Evolutionary conservation across 53 echinoderm and acorn worm species (phyloP), one percentile per base, ranked within the genome.

Genomic region (Zoroaster sp.): DNA sequence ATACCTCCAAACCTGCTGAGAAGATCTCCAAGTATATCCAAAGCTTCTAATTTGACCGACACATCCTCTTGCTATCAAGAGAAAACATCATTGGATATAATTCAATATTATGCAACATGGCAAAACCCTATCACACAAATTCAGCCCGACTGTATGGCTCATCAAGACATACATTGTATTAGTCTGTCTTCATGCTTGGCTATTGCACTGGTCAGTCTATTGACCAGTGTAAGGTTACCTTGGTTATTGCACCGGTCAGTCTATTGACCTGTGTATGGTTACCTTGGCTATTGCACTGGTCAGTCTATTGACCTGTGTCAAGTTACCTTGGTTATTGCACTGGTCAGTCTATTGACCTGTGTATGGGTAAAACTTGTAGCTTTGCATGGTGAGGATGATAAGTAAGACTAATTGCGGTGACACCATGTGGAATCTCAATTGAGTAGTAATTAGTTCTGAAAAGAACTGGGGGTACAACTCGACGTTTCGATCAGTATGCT

Each of bases 1-100:
- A 66, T 86, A 96, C 96, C 95, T 87, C 97, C 97, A 94, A 97
- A 97, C 36, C 95, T 90, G 75, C 94, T 97, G 73, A 97, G 92
- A 30, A 97, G 92, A 88, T 97, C 97, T 47, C 97, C 97, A 17
- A 97, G 86, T 83, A 97, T 97, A 63, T 97, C 97, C 15, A 97
- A 83, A 11, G 97, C 97, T 71, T 97, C 97, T 54, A 97, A 87
- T 73, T 97, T 95, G 23, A 97, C 97, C 4, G 97, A 95, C 14
- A 97, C 97, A 88, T 95, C 97, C 44, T 97, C 97, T 63, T 97
- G 97, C 95, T 97, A 70, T 75, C 68, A 80, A 25, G 53, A 74
- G 41, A 91, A 83, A 32, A 65, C 8, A 35, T 14, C 20, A 21
- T 10, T 63, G 15, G 18, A 63, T 13, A 18, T 17, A 4, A 63